Evolutionary conservation across 2,797 vertebrate species (phyloP).

Genomic region (Anguilla anguilla): DNA sequence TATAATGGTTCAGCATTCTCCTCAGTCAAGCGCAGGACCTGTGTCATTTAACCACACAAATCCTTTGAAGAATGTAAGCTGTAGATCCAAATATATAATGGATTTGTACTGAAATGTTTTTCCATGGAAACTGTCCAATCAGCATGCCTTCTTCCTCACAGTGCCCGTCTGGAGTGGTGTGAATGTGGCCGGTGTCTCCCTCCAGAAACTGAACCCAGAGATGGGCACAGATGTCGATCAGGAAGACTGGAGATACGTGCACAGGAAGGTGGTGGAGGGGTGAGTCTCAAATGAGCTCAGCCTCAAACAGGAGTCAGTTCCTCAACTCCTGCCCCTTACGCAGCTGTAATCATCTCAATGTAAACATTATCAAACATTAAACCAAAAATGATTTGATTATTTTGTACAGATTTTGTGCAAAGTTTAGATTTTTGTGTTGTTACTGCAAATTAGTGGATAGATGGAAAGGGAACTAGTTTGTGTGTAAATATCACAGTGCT

Average conservation of each 20-base stretch:
- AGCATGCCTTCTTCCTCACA: conserved; percentile 49
- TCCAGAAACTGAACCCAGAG: conserved; percentile 85
- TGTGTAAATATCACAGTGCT: neutral
- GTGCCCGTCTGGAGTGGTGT: conserved; percentile 97
- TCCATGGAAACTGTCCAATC: neutral
- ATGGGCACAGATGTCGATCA: conserved; percentile 83
- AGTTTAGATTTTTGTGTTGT: neutral
- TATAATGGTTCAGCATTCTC: neutral
- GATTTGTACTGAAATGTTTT: neutral
- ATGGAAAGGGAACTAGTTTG: neutral
- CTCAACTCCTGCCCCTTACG: neutral
- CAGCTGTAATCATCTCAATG: neutral
- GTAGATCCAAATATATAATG: neutral
- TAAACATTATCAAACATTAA: neutral
- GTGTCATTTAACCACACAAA: neutral
- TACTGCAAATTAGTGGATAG: neutral
- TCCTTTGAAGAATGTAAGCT: neutral
- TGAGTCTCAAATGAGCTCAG: conserved; percentile 57
- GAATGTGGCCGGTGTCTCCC: conserved; percentile 90
- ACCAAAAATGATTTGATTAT: neutral
- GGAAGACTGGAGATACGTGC: conserved; percentile 90
- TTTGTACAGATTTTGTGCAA: conserved; percentile 8
- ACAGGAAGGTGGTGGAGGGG: conserved; percentile 94
- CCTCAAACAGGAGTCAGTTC: neutral
- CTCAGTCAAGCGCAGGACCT: neutral